Base-by-base conservation (phyloP, 1,140 invertebrate species). In the Panagrolaimus sp. region DNA sequence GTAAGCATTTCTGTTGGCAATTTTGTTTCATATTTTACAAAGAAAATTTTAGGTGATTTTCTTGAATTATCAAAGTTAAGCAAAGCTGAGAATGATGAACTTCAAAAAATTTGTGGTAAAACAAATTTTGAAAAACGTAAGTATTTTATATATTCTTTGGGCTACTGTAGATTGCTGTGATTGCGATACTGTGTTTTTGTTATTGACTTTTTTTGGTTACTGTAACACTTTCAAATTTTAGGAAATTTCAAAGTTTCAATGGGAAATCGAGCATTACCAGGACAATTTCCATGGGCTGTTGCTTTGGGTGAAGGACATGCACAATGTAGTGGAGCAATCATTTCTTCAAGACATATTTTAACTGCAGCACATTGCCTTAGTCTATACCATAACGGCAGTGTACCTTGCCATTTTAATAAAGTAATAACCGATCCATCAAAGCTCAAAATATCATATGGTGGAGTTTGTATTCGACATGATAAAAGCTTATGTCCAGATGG, bases 231-330 rank as follows among this genome's bases (percentile, higher is more conserved):
- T 48, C 9, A 11, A 57, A 27, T 25, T 20, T 27, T 27, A 57
- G 13, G 5, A 23, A 57, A 0, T 1, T 57, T 57, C 8, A 57
- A 57, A 57, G 51, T 57, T 20, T 14, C 51, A 11, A 25, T 27
- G 20, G 51, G 20, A 4, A 27, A 25, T 27, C n/a, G n/a, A 5
- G 51, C 51, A 11, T 5, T 57, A 14, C 1, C 4, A n/a, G 51
- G 51, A 20, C 13, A 57, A 57, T 57, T 57, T 20, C 51, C 51
- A 23, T 57, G 51, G 51, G 5, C 20, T 27, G 51, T 57, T 57
- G 51, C 51, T 16, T 5, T 57, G 3, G 51, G 51, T 0, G 51
- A 57, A 5, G 27, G 20, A 4, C 47, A 48, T 9, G n/a, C n/a
- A n/a, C 5, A 5, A 11, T 57, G 51, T 27, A 57, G 14, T 11